Evolutionary conservation across 2,113 vertebrate genomes (phyloP).

Genomic region (Saguinus midas): DNA sequence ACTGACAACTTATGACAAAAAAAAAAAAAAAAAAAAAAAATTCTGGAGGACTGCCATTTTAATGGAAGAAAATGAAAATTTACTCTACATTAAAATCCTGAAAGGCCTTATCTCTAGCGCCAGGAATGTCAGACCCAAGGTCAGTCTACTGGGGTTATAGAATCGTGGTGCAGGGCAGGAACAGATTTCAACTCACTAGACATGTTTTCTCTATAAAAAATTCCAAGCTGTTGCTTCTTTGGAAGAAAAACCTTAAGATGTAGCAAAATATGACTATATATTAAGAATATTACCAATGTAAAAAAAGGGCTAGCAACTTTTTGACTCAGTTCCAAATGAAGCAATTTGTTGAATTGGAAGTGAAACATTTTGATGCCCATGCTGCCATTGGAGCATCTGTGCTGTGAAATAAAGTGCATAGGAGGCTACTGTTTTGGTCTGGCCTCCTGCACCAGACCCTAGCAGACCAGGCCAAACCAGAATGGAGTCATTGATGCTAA

Average conservation of each 20-base stretch:
- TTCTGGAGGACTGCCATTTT: background rate
- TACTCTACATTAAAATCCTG: background rate
- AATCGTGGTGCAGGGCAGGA: background rate
- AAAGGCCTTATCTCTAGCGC: background rate
- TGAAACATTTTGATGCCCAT: background rate
- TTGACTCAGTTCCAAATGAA: background rate
- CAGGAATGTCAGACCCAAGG: background rate
- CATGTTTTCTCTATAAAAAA: background rate
- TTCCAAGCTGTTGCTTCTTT: background rate
- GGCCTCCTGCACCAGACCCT: background rate
- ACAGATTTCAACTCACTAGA: background rate
- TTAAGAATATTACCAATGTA: background rate
- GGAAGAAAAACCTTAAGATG: background rate
- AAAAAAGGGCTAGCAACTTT: background rate
- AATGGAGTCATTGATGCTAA: background rate
- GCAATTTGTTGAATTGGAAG: background rate
- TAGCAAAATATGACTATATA: background rate
- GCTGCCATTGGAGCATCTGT: background rate
- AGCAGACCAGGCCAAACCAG: background rate
- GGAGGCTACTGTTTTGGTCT: background rate
- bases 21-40: background rate
- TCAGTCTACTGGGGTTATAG: background rate
- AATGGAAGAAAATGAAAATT: constrained; percentile 23
- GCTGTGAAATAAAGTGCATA: background rate
- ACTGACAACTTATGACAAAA: background rate